Base-by-base conservation (phyloP, 37 sponge, comb jelly and placozoan genomes). In the Aphrocallistes beatrix region DNA sequence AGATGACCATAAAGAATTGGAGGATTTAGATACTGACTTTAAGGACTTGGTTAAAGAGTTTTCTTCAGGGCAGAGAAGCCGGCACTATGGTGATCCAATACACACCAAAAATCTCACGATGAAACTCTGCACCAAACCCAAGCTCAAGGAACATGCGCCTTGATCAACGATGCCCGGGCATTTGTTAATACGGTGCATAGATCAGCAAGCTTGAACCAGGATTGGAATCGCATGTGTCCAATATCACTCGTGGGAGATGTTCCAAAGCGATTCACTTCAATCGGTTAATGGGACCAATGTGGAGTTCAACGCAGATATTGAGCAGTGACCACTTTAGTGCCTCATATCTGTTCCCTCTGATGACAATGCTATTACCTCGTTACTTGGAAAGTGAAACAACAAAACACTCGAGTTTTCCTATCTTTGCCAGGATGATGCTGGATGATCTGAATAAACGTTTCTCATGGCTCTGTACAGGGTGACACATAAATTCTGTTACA, bases 171-270 rank as follows among this genome's bases (percentile, higher is more conserved):
- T 47, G 49, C 49, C 49, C 49, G 49, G 49, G 49, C 13, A 47
- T 47, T 47, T 47, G 17, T 60, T 60, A 28, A 60, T 60, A 21
- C 75, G 75, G 25, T 60, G 21, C 75, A 60, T 19, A 19, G 75
- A 60, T 60, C 75, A 32, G 75, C 75, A 60, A 60, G 75, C 21
- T 60, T 21, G 75, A 60, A 60, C 8, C 75, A 60, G 21, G 75
- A 60, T 60, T 60, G 75, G 75, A 13, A 60, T 60, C 75, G 75
- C 75, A 60, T 60, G 75, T 60, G 75, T 60, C 75, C 75, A 60
- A 25, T 60, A 13, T 60, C 75, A 60, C 75, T 60, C 75, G 25
- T 60, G 13, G 17, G 49, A 60, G 75, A 60, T 60, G 75, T 60
- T 60, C 75, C 75, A 60, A 3, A 42, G 10, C 10, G 13, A 16